Percentiles rank a stretch among this genome's conserved stretches.
Evolutionary conservation across 2,888 invertebrate species (phyloP).

Genomic region (Nasonovia ribisnigri): DNA sequence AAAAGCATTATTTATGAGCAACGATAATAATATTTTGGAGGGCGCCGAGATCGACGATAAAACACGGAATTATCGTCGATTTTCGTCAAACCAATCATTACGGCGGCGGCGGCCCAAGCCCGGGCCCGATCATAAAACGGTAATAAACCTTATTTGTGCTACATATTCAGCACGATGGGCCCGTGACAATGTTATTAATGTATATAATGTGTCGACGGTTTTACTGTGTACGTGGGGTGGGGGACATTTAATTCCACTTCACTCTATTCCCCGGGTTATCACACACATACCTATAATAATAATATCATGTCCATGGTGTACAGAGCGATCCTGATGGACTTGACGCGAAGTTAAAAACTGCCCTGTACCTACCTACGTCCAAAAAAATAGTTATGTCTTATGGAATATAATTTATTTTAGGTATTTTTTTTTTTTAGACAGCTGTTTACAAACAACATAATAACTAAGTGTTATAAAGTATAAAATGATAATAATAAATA

Average conservation of each 20-base stretch:
- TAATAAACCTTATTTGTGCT: constrained; percentile 61
- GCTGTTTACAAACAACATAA: too few species aligned
- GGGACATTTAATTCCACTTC: not conserved
- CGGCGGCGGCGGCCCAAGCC: constrained; percentile 23
- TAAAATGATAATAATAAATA: too few species aligned
- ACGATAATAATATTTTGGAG: constrained; percentile 49
- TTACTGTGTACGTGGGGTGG: not conserved
- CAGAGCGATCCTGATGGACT: constrained; percentile 24
- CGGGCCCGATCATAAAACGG: constrained; percentile 52
- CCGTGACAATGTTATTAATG: constrained; percentile 62
- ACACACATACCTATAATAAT: not conserved
- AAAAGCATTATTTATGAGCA: constrained; percentile 58
- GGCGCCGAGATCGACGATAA: constrained; percentile 50
- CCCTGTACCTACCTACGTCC: not conserved
- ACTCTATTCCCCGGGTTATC: constrained; percentile 1
- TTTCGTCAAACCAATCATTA: constrained; percentile 60
- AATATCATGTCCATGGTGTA: not conserved
- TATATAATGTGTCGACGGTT: constrained; percentile 51
- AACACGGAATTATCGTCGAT: constrained; percentile 59
- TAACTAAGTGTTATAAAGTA: too few species aligned
- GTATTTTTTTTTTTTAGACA: too few species aligned
- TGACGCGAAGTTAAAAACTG: not conserved
- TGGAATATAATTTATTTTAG: not conserved
- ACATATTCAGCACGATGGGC: constrained; percentile 27
- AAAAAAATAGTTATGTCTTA: not conserved